A percentile compares a stretch with the other conserved stretches of the same genome.
These are phyloP conservation scores for Rapana venosa DNA, from an alignment of 2,888 invertebrate species.

Conservation along the genomic window DNA sequence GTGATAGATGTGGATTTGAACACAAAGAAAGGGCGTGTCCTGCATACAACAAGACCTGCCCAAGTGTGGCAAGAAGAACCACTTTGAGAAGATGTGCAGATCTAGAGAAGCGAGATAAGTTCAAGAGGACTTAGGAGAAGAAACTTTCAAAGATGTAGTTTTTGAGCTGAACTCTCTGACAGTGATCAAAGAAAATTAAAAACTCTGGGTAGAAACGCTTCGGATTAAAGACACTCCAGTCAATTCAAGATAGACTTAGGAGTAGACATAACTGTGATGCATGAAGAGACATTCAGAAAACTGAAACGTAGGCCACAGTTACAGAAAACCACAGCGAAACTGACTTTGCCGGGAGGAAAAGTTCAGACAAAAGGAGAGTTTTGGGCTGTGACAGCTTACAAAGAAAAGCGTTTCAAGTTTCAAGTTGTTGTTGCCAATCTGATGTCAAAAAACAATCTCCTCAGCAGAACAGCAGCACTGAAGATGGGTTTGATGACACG, in stretches of 20 bases:
- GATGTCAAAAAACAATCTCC: not conserved
- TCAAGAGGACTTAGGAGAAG: not conserved
- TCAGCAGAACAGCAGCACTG: slow-evolving; percentile 8
- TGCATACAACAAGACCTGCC: not conserved
- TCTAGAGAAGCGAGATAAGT: not conserved
- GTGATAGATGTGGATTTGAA: not conserved
- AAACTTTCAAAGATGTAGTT: not conserved
- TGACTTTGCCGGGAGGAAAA: not conserved
- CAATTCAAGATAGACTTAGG: not conserved
- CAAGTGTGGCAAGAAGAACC: not conserved
- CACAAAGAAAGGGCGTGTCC: not conserved
- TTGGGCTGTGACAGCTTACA: not conserved
- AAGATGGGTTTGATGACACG: not conserved
- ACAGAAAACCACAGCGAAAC: not conserved
- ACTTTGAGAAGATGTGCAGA: not conserved
- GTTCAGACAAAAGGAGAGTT: not conserved
- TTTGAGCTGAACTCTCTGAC: not conserved
- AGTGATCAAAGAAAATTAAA: not conserved
- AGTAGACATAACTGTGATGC: not conserved
- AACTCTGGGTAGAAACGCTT: not conserved
- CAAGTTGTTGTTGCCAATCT: not conserved
- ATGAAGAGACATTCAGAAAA: not conserved
- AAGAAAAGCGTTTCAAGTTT: slow-evolving; percentile 6
- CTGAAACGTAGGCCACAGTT: not conserved
- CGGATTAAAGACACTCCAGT: not conserved